phyloP scores from a whole-genome alignment of 2,888 invertebrate genomes.

The Beris chalybata region DNA sequence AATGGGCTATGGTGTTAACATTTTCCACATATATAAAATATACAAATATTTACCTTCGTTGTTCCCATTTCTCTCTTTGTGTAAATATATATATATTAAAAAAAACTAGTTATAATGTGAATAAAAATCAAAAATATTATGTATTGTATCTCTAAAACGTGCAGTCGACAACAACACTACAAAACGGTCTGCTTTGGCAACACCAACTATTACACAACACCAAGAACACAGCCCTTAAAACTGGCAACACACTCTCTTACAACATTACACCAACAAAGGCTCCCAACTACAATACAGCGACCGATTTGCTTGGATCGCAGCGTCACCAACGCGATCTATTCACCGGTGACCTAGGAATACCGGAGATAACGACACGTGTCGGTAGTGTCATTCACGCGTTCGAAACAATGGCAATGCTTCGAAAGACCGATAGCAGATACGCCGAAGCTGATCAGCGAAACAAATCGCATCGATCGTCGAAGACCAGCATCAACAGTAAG shows the following conservation, averaged over 20 bases:
- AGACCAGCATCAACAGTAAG: conserved; percentile 46
- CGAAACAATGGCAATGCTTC: conserved; percentile 52
- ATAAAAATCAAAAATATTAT: conserved; percentile 12
- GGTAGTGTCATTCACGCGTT: conserved; percentile 56
- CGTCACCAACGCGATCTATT: conserved; percentile 55
- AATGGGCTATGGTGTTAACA: no score
- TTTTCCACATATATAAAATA: background rate
- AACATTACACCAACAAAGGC: conserved; percentile 38
- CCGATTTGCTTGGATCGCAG: conserved; percentile 43
- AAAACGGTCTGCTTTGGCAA: conserved; percentile 37
- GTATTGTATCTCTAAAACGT: conserved; percentile 38
- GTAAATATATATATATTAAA: conserved; percentile 16
- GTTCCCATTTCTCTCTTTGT: background rate
- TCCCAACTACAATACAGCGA: conserved; percentile 47
- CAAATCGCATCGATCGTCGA: conserved; percentile 34
- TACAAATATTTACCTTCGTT: background rate
- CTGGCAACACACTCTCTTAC: conserved; percentile 25
- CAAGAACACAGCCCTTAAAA: conserved; percentile 15
- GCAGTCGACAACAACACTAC: conserved; percentile 42
- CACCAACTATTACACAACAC: conserved; percentile 8
- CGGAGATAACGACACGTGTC: conserved; percentile 54
- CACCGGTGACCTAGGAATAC: conserved; percentile 55
- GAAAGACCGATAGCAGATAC: conserved; percentile 27
- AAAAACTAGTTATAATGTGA: conserved; percentile 17
- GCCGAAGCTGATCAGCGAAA: conserved; percentile 6